Base-by-base conservation (phyloP, 2,113 vertebrate genomes). In the Myotis davidii region DNA sequence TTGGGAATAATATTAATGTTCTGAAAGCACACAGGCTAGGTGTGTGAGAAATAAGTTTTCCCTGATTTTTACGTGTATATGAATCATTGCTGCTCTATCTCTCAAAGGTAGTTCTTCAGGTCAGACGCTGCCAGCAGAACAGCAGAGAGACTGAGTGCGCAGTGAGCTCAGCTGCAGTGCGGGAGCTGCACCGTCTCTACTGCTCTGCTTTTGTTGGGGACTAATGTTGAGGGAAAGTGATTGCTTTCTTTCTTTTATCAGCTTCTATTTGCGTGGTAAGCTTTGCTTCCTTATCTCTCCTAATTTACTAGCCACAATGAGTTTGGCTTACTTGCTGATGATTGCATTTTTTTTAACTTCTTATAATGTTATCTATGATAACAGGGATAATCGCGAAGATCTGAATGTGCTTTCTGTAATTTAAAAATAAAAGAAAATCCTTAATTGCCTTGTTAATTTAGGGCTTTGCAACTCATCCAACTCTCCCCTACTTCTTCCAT, bases 271-370 rank as follows among this genome's bases (percentile, higher is more conserved):
- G 56, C 96, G 29, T 85, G 73, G 45, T 76, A 95, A 96, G 94
- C 84, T 86, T 20, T 91, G 8, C 2, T 67, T 95, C 97, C 73
- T 94, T 97, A 97, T 67, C 13, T 69, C 94, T 97, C 25, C 48
- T 95, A 94, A 96, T 91, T 96, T 96, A 79, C 37, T 50, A 78
- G 18, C 42, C 23, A 59, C 17, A 85, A 86, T 73, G 93, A 97
- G 16, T 0, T 14, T 95, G 92, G 85, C 37, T 95, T 94, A 84
- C 25, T 98, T 98, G 91, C 97, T 98, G 97, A 96, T 96, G 34
- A 84, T 79, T 92, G 25, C 72, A 79, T 34, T 81, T 94, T 97
- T 97, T 94, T 76, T 88, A 97, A 91, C 93, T 97, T 97, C 88
- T 52, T 86, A 65, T 96, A 97, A 77, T 92, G 84, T 83, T 92